Evolutionary conservation across 2,113 vertebrate genomes (phyloP), one percentile per base, ranked within the genome.

Genomic region (Antennarius striatus): DNA sequence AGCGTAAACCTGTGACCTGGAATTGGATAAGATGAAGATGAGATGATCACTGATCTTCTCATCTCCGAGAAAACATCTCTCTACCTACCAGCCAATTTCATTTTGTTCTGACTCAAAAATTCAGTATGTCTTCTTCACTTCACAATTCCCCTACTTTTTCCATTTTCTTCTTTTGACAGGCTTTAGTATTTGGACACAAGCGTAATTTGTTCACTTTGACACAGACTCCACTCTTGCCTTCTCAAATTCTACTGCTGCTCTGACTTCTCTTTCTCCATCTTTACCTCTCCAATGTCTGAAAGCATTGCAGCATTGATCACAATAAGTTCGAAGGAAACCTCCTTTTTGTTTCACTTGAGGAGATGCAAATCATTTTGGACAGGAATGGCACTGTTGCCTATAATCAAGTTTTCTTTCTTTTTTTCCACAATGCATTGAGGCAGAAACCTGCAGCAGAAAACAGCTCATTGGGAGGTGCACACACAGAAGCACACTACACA

Each of bases 351-450:
- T 73, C 52, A 64, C 63, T 73, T 71, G 66, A 42, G 46, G 17
- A 69, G 65, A 72, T 60, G 61, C 62, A 82, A 80, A 82, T 80
- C 55, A 63, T 74, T 80, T 73, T 66, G 59, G 75, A 80, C 73
- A 80, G 65, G 45, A 79, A 68, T 36, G 48, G 48, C 30, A 4
- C 32, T 59, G 56, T 42, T 68, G 64, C 29, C 50, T 78, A 70
- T 75, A 68, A 84, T 56, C 55, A 58, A 75, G 67, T 36, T 36
- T 4, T 36, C 32, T 36, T 36, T 36, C 1, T 36, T 36, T 58
- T 56, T 56, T 63, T 77, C 78, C 73, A 49, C 69, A 68, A 60
- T 65, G 68, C 60, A 71, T 53, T 60, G 76, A 80, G 45, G 75
- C 71, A 75, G 73, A 78, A 76, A 78, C 54, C 50, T 50, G 36